phyloP scores from a whole-genome alignment of 2,797 vertebrate species.

The Eulemur coronatus region DNA sequence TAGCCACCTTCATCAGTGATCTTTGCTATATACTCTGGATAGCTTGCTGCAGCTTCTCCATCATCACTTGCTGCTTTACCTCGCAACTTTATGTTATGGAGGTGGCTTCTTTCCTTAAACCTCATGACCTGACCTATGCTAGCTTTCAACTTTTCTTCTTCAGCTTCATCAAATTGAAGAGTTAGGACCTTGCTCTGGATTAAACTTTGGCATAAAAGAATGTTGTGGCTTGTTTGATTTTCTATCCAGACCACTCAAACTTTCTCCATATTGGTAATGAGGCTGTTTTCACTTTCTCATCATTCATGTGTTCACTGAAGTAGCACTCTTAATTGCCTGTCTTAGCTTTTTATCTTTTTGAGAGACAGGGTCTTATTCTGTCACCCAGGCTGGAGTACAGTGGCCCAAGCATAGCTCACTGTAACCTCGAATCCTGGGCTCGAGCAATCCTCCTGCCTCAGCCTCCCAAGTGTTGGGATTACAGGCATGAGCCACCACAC shows the following conservation, averaged over 20 bases:
- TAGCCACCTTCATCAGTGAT: neutral
- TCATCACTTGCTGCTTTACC: neutral
- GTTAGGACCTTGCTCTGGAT: neutral
- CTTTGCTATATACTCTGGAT: no score
- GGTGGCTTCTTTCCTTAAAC: neutral
- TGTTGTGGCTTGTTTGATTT: neutral
- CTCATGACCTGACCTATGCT: neutral
- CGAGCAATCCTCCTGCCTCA: no score
- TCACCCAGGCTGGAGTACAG: no score
- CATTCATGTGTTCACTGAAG: neutral
- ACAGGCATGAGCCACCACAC: no score
- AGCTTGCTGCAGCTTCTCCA: no score
- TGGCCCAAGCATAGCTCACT: no score
- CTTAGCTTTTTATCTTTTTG: no score
- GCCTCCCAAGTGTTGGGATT: no score
- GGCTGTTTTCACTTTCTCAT: neutral
- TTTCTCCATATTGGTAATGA: neutral
- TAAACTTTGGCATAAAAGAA: neutral
- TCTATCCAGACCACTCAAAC: neutral
- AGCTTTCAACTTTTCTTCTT: neutral
- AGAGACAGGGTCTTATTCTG: no score
- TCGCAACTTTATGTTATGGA: neutral
- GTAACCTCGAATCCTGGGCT: no score
- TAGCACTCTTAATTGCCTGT: neutral
- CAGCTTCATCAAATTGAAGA: neutral